Base-by-base conservation (phyloP, 2,888 invertebrate species). In the Drosophila helvetica region DNA sequence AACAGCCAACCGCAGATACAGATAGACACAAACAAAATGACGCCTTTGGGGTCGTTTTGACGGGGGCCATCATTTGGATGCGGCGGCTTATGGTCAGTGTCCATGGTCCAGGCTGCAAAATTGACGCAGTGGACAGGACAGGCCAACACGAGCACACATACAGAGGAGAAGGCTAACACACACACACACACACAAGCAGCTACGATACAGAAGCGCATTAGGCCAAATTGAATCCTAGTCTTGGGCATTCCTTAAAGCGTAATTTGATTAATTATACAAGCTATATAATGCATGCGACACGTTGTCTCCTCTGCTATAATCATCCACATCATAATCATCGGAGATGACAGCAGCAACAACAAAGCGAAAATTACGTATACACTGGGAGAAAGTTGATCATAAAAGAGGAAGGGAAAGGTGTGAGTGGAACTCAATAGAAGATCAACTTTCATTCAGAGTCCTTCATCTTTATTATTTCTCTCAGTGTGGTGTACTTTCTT, bases 201-300 rank as follows among this genome's bases (percentile, higher is more conserved):
- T 27, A 27, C 8, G 27, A 7, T 27, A 27, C 46, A 63, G 58
- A 50, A 42, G 67, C 52, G 61, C 63, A 70, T 77, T 67, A 38
- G 69, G 66, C 73, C 85, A 80, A 84, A 84, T 84, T 85, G 77
- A 75, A 81, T 87, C 75, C 64, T 52, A 67, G 73, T 73, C 60
- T 43, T 18, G 65, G 72, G 52, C 66, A 70, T 72, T 68, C 75
- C 65, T 71, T 61, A 71, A 62, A 74, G 55, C 78, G 51, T 84
- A 78, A 79, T 85, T 54, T 48, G 68, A 87, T 82, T 82, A 82
- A 82, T 85, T 87, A 81, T 63, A 53, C 47, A 59, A 54, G 55
- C 61, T 62, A 74, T 64, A 83, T 78, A 67, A 67, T 66, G 74
- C 70, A 78, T 73, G 66, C 69, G 86, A 75, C 68, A 77, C 64